A percentile compares a stretch with the other conserved stretches of the same genome.
These are phyloP conservation scores for Odontocerum albicorne DNA, from an alignment of 2,888 invertebrate species.

Conservation along the genomic window DNA sequence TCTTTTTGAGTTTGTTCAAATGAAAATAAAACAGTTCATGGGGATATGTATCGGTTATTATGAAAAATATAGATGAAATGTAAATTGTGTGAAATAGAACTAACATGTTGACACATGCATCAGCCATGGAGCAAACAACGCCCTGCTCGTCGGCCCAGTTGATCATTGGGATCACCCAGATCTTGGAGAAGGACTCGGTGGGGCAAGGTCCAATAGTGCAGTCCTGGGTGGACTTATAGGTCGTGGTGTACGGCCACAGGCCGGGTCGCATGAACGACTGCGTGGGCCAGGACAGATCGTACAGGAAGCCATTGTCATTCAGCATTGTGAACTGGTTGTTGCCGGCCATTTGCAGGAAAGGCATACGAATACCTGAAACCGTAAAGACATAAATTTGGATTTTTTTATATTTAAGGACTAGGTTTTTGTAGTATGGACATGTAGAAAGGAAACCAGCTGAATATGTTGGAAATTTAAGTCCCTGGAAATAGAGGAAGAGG, in stretches of 20 bases:
- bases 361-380: constrained; percentile 52
- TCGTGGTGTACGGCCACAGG: constrained; percentile 70
- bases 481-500: too few species aligned
- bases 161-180: constrained; percentile 69
- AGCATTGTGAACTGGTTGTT: constrained; percentile 62
- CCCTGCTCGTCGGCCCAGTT: constrained; percentile 53
- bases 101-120: constrained; percentile 55
- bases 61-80: too few species aligned
- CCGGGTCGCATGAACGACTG: constrained; percentile 46
- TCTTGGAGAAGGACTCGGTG: constrained; percentile 56
- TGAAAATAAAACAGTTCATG: too few species aligned
- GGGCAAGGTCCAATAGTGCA: constrained; percentile 60
- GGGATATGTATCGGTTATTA: too few species aligned
- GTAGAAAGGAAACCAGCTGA: too few species aligned
- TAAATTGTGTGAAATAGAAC: too few species aligned
- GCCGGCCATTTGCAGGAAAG: constrained; percentile 60
- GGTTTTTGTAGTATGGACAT: too few species aligned
- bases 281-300: constrained; percentile 67
- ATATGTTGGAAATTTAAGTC: too few species aligned
- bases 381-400: too few species aligned
- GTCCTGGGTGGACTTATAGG: constrained; percentile 59
- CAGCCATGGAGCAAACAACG: constrained; percentile 59
- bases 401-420: too few species aligned
- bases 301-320: constrained; percentile 51
- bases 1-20: too few species aligned